phyloP scores from a whole-genome alignment of 2,113 vertebrate species.

The Rhipidura dahli region DNA sequence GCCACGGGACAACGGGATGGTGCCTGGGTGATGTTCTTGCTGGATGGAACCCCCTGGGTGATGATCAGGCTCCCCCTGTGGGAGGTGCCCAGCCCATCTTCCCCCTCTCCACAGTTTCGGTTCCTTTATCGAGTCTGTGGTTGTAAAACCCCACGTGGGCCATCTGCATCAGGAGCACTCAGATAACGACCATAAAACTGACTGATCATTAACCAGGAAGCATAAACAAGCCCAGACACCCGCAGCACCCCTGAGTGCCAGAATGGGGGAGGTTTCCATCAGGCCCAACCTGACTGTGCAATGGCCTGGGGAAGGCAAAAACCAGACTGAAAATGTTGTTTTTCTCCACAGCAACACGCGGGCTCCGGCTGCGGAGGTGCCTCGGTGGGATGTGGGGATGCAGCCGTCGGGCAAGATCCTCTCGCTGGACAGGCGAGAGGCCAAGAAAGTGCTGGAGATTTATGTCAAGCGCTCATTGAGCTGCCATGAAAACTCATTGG shows the following conservation, averaged over 20 bases:
- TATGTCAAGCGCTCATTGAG: conserved; percentile 78
- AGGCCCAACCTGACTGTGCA: accelerated
- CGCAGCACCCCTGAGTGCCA: background rate
- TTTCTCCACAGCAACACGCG: background rate
- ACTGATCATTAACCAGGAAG: background rate
- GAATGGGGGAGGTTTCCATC: background rate
- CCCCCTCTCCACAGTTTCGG: background rate
- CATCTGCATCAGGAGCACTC: background rate
- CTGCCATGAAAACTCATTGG: conserved; percentile 30
- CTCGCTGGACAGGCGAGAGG: conserved; percentile 59
- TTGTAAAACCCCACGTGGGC: background rate
- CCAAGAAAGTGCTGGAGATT: conserved; percentile 77
- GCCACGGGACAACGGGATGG: background rate
- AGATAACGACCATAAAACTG: background rate
- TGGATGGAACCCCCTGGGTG: background rate
- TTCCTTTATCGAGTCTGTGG: background rate
- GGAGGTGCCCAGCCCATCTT: accelerated
- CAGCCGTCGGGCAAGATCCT: background rate
- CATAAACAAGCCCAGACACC: background rate
- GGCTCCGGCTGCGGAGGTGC: background rate
- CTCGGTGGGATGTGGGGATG: background rate
- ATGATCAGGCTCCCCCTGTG: background rate
- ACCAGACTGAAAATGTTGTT: background rate
- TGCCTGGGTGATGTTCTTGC: background rate
- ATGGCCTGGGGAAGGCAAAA: background rate